A percentile compares a stretch with the other conserved stretches of the same genome.
These are phyloP conservation scores for Falco concolor DNA, from an alignment of 2,797 vertebrate species.

Conservation along the genomic window DNA sequence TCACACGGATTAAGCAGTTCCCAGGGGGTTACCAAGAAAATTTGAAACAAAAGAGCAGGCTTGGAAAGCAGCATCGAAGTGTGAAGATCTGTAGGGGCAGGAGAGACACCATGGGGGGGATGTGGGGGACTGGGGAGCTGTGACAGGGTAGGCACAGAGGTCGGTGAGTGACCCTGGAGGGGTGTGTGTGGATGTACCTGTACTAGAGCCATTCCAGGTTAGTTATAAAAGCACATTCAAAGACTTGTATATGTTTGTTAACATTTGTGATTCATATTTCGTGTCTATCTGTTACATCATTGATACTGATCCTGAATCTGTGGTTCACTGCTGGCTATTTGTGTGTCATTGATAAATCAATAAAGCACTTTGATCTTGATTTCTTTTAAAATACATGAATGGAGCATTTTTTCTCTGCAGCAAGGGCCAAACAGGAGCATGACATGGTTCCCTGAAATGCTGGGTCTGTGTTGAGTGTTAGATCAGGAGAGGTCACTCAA, in stretches of 20 bases:
- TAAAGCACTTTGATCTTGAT: neutral
- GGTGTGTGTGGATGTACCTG: neutral
- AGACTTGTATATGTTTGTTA: neutral
- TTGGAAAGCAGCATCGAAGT: neutral
- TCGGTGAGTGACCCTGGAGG: neutral
- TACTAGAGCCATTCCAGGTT: accelerated
- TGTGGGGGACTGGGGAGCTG: too few relatives aligned
- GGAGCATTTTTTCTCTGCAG: neutral
- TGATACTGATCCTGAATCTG: neutral
- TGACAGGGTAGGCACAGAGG: too few relatives aligned
- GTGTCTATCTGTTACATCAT: neutral
- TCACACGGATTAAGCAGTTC: neutral
- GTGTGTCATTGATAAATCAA: neutral
- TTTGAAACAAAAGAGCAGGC: neutral
- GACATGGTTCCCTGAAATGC: neutral
- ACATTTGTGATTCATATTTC: neutral
- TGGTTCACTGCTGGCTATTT: neutral
- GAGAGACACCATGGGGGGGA: too few relatives aligned
- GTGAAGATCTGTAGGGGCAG: too few relatives aligned
- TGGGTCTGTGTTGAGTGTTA: neutral
- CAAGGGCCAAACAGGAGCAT: neutral
- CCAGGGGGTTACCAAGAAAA: neutral
- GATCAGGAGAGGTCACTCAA: neutral
- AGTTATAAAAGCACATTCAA: neutral
- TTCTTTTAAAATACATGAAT: neutral